Evolutionary conservation across 2,888 invertebrate genomes (phyloP).

Genomic region (Timema podura): DNA sequence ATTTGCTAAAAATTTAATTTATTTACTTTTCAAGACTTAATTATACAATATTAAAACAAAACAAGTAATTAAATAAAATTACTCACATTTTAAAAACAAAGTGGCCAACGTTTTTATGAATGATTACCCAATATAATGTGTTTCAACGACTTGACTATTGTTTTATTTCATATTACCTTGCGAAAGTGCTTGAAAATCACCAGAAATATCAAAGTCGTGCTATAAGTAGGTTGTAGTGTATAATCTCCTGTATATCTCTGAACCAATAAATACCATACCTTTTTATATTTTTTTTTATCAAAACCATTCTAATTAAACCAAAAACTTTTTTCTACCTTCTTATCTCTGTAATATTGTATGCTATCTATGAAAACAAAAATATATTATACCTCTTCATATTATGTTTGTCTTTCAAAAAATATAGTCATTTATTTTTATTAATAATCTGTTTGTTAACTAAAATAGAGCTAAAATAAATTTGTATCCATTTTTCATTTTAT

Average conservation of each 20-base stretch:
- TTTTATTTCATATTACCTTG: background rate
- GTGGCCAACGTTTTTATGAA: background rate
- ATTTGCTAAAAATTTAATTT: conserved; percentile 30
- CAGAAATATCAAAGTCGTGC: background rate
- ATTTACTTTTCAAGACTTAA: conserved; percentile 22
- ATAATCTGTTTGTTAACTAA: background rate
- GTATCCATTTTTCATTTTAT: conserved; percentile 2
- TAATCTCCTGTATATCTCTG: background rate
- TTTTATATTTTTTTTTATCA: too few relatives aligned
- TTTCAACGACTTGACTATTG: background rate
- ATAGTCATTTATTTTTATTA: conserved; percentile 10
- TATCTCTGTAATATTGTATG: conserved; percentile 14
- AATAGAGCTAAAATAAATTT: conserved; percentile 5
- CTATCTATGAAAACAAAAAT: conserved; percentile 12
- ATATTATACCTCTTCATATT: background rate
- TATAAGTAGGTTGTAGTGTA: conserved; percentile 18
- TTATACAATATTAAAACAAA: conserved; percentile 23
- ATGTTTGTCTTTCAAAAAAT: conserved; percentile 6
- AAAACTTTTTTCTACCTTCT: background rate
- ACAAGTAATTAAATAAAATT: conserved; percentile 5
- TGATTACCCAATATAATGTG: conserved; percentile 8
- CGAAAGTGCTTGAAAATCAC: background rate
- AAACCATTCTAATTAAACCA: too few relatives aligned
- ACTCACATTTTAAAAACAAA: background rate
- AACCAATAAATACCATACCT: background rate